Evolutionary conservation across 2,113 vertebrate genomes (phyloP).

Genomic region (Thoracochromis brauschi): DNA sequence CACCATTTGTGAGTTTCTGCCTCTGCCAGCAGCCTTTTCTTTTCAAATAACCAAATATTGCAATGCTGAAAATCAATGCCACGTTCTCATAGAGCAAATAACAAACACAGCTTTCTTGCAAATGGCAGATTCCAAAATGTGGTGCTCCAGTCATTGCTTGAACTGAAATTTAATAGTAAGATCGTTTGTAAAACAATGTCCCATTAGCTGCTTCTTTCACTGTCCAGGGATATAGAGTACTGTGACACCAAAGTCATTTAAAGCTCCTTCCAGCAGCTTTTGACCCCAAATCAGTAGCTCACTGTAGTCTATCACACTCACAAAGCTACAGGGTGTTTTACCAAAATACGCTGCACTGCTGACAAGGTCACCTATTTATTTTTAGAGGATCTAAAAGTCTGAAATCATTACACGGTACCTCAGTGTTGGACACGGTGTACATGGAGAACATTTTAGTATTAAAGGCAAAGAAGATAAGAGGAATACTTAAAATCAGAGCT

Average conservation of each 20-base stretch:
- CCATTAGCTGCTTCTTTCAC: neutral
- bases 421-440: neutral
- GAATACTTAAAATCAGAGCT: neutral
- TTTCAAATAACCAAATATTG: neutral
- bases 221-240: neutral
- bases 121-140: neutral
- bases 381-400: neutral
- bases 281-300: slow-evolving; percentile 19
- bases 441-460: neutral
- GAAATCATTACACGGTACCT: neutral
- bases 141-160: neutral
- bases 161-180: neutral
- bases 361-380: slow-evolving; percentile 19
- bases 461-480: neutral
- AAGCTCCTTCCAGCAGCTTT: neutral
- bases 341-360: neutral
- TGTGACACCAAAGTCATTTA: neutral
- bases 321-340: neutral
- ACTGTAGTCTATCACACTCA: neutral
- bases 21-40: neutral
- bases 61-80: neutral
- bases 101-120: neutral
- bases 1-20: neutral
- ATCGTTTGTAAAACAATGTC: neutral
- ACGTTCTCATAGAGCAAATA: neutral